Evolutionary conservation across 2,888 invertebrate species (phyloP), one percentile per base, ranked within the genome.

Genomic region (Plagodis dolabraria): DNA sequence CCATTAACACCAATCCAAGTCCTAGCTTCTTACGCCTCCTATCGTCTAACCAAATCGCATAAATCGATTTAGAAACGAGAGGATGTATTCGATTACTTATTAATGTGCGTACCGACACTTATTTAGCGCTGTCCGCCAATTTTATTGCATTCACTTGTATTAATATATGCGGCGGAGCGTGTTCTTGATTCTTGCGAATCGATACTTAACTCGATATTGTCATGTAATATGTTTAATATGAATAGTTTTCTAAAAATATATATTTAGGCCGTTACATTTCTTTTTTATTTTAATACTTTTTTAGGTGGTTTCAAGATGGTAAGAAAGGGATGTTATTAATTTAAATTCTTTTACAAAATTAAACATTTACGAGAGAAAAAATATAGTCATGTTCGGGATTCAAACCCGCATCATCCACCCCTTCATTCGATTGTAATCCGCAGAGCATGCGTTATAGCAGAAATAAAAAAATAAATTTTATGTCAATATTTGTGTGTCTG

Each of bases 41-140:
- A 75, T 78, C 79, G 74, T 75, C 77, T 78, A 75, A 74, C 78
- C 72, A 74, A 80, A 82, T 80, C 79, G 78, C 75, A 77, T 86
- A 87, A 85, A 85, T 78, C 83, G 84, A 82, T 79, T 61, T 45
- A 64, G 72, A 70, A 60, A 67, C 72, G 84, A 83, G 84, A 80
- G 83, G 77, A 85, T 82, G 89, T 90, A 89, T 90, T 82, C 89
- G 87, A 86, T 91, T 90, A 87, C 91, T 87, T 88, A 89, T 85
- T 84, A 90, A 89, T 87, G 87, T 81, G 78, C 76, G 73, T 77
- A 79, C 77, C 82, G 84, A 80, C 83, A 85, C 86, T 86, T 89
- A 89, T 87, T 89, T 91, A 89, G 82, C 85, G 81, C 75, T 82
- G 85, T 80, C 86, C 75, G 85, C 73, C 73, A 77, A 85, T 82